Conservation (phyloP, 2,888 invertebrate genomes). For the Tenthredo distinguenda region DNA sequence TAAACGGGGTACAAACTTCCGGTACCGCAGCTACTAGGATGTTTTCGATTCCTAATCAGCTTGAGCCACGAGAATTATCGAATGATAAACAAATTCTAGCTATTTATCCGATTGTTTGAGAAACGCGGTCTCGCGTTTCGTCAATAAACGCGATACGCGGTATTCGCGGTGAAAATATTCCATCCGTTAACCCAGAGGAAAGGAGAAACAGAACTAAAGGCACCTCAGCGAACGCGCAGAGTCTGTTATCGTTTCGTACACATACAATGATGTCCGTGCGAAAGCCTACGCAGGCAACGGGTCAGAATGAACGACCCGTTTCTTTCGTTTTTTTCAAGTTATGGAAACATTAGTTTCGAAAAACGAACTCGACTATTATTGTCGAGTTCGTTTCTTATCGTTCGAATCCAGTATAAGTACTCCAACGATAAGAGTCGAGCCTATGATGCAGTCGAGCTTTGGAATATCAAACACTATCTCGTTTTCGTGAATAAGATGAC, state of each 20-base stretch:
- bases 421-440: neutral
- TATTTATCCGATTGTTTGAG: neutral
- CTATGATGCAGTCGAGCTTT: neutral
- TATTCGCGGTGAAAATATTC: neutral
- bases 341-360: neutral
- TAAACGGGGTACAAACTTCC: neutral
- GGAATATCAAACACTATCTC: neutral
- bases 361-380: neutral
- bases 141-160: neutral
- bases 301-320: neutral
- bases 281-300: neutral
- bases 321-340: neutral
- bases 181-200: neutral
- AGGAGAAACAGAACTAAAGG: neutral
- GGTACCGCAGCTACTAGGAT: neutral
- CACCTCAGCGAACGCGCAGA: neutral
- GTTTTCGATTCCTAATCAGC: neutral
- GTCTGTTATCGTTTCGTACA: neutral
- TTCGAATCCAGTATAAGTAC: neutral
- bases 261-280: neutral
- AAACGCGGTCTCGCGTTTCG: neutral
- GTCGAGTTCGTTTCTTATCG: neutral
- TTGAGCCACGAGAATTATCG: too few relatives aligned
- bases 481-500: neutral
- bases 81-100: neutral